A percentile compares a stretch with the other conserved stretches of the same genome.
These are phyloP conservation scores for Actenoides lindsayi DNA, from an alignment of 2,113 vertebrate genomes.

Conservation along the genomic window DNA sequence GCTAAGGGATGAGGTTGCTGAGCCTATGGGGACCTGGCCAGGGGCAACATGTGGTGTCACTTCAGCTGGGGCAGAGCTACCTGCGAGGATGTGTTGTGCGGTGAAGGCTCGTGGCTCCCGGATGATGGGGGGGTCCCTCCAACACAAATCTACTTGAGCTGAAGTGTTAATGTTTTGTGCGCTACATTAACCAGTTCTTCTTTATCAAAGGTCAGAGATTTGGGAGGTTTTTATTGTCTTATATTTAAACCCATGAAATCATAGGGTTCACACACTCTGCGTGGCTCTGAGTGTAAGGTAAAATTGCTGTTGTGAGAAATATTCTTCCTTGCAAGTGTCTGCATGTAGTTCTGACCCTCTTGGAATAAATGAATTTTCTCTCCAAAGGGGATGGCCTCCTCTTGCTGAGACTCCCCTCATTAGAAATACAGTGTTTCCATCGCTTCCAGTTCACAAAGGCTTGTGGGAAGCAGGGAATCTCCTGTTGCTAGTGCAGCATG, in stretches of 20 bases:
- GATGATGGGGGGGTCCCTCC: background rate
- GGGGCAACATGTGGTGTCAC: background rate
- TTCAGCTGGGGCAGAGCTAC: background rate
- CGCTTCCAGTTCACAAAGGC: background rate
- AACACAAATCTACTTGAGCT: background rate
- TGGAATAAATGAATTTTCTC: background rate
- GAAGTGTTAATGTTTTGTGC: background rate
- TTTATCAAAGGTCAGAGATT: background rate
- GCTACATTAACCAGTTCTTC: background rate
- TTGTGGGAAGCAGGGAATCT: background rate
- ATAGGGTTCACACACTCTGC: background rate
- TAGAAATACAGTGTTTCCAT: background rate
- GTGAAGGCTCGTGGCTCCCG: background rate
- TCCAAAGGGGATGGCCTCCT: background rate
- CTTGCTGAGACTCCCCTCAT: background rate
- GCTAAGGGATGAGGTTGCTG: background rate
- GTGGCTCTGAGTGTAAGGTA: background rate
- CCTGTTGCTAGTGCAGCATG: background rate
- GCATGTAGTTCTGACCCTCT: background rate
- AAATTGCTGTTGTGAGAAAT: background rate
- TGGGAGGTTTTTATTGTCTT: background rate
- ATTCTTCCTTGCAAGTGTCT: background rate
- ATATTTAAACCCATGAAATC: background rate
- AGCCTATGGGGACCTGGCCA: background rate
- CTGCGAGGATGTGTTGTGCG: background rate